Conservation (phyloP, 1,140 invertebrate species). For the Drosophila lini region DNA sequence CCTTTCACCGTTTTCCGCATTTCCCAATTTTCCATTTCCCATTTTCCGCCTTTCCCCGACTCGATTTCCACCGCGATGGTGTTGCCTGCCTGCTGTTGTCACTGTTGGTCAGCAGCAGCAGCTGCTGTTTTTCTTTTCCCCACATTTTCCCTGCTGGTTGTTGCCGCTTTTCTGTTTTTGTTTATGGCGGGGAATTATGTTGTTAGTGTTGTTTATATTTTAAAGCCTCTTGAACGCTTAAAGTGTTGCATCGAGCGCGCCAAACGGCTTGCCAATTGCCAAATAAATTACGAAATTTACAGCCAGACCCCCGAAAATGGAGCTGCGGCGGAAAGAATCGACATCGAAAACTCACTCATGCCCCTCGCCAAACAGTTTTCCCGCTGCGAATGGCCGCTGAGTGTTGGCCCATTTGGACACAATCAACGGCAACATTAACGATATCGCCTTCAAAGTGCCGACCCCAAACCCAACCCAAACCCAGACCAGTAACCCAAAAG, state of each 20-base stretch:
- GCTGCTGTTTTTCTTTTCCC: slow-evolving; percentile 21
- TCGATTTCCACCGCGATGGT: neutral
- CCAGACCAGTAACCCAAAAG: slow-evolving; percentile 22
- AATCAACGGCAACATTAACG: slow-evolving; percentile 81
- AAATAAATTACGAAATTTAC: slow-evolving; percentile 79
- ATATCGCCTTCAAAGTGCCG: slow-evolving; percentile 78
- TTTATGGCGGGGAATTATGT: slow-evolving; percentile 74
- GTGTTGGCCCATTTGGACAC: slow-evolving; percentile 68
- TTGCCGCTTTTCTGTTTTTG: slow-evolving; percentile 48
- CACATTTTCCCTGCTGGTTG: slow-evolving; percentile 33
- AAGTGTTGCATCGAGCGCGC: slow-evolving; percentile 48
- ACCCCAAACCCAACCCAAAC: slow-evolving; percentile 17
- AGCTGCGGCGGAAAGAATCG: slow-evolving; percentile 18
- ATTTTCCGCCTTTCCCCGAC: neutral
- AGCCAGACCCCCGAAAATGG: slow-evolving; percentile 13
- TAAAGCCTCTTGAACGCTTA: slow-evolving; percentile 52
- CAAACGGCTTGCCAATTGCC: slow-evolving; percentile 71
- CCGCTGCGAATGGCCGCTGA: slow-evolving; percentile 43
- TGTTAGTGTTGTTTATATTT: slow-evolving; percentile 71
- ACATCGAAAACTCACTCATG: slow-evolving; percentile 30
- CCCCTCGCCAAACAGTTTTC: slow-evolving; percentile 39
- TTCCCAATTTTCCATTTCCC: slow-evolving; percentile 15
- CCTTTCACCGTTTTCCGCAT: slow-evolving; percentile 5
- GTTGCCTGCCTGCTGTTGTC: slow-evolving; percentile 56
- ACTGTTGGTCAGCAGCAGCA: slow-evolving; percentile 55